Evolutionary conservation across 2,797 vertebrate genomes (phyloP), one percentile per base, ranked within the genome.

Genomic region (Scolopax rusticola): DNA sequence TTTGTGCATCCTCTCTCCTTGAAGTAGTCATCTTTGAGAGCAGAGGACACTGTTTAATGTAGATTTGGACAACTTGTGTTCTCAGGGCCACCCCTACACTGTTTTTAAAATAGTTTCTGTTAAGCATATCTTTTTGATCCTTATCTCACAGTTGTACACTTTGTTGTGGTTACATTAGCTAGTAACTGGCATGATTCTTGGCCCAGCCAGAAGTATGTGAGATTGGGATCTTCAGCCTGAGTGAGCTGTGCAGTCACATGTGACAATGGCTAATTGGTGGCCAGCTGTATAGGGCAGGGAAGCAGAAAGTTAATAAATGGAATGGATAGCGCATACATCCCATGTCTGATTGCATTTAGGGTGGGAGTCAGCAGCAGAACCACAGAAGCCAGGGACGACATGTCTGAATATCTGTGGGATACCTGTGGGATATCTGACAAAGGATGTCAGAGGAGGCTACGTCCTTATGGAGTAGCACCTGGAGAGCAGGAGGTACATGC

Each of bases 181-280:
- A 53, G 28, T 68, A 88, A 83, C 69, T 75, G 15, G 43, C 67
- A 53, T 86, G 88, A 84, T 67, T 93, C 61, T 70, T 90, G 73
- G 61, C 15, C 48, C 41, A 64, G 73, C 2, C 18, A 88, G 43
- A 74, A 43, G n/a, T 32, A 45, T 5, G 4, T n/a, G 60, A 84
- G 76, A 59, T 77, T 74, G 56, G 20, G 12, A 93, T 94, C 85
- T 95, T 86, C 76, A 88, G 28, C 23, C 32, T 78, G 48, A 85
- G 53, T 9, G 11, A 80, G 64, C 4, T 88, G 48, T 70, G 56
- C 47, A 70, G 68, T 68, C 2, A 0, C 48, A 84, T 28, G 47
- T 59, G 68, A 90, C 1, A 0, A 24, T 24, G 14, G 15, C 64
- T 93, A 93, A 84, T 81, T 90, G 60, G 56, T 60, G 51, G 53